Conservation (phyloP, 2,113 vertebrate genomes). For the Desmodus rotundus region DNA sequence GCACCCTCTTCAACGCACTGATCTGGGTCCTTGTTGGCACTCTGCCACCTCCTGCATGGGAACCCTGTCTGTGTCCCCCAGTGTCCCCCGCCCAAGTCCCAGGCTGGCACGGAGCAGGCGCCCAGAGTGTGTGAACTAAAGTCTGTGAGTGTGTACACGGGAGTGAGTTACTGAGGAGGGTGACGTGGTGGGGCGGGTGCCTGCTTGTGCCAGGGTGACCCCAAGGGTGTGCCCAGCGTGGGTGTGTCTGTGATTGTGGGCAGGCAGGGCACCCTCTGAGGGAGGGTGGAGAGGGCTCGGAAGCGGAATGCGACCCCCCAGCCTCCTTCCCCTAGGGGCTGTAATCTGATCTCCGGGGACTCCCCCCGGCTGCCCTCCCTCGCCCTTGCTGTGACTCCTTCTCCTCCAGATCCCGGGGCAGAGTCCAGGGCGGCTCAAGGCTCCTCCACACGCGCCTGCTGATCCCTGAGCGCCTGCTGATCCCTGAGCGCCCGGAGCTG, state of each 20-base stretch:
- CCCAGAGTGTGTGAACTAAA: slow-evolving; percentile 17
- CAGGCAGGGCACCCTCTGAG: slow-evolving; percentile 48
- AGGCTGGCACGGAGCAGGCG: slow-evolving; percentile 3
- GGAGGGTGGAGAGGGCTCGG: slow-evolving; percentile 32
- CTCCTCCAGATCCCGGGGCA: slow-evolving; percentile 70
- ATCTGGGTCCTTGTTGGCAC: background rate
- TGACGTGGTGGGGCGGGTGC: slow-evolving; percentile 66
- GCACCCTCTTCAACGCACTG: background rate
- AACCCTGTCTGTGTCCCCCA: background rate
- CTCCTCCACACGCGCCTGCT: slow-evolving; percentile 45
- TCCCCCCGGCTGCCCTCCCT: slow-evolving; percentile 25
- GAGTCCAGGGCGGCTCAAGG: slow-evolving; percentile 65
- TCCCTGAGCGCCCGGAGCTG: slow-evolving; percentile 53
- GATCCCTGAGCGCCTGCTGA: slow-evolving; percentile 58
- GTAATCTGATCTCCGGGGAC: slow-evolving; percentile 74
- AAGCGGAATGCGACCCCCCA: slow-evolving; percentile 68
- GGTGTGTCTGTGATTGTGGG: slow-evolving; percentile 71
- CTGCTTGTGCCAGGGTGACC: slow-evolving; percentile 53
- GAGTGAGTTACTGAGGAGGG: background rate
- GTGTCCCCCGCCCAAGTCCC: background rate
- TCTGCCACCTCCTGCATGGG: background rate
- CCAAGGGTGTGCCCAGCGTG: slow-evolving; percentile 65
- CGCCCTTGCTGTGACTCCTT: slow-evolving; percentile 40
- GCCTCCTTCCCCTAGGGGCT: slow-evolving; percentile 58
- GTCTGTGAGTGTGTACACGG: background rate